Evolutionary conservation across 2,888 invertebrate species (phyloP), one percentile per base, ranked within the genome.

Genomic region (Archips xylosteana): DNA sequence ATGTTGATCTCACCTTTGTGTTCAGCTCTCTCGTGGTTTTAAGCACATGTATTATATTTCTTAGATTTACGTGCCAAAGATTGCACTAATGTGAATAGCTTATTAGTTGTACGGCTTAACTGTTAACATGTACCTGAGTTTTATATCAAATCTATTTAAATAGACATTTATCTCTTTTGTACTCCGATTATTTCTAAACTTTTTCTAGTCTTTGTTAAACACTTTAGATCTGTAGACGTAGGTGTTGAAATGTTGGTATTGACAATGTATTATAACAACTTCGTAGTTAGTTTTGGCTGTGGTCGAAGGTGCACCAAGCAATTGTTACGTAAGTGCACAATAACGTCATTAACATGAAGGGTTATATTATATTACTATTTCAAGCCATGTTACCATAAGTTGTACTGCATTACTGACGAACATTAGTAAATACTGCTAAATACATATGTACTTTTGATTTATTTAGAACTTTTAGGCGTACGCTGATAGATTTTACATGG

Each of bases 1-100:
- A 32, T 9, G 76, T 75, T 81, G 85, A 85, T 85, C 85, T 85
- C 85, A 83, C 76, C 78, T 71, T 75, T 75, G 76, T 79, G 72
- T 77, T 78, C 59, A 65, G 77, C 71, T 23, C 13, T 68, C 34
- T 63, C 63, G 49, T 49, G 64, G 3, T 49, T 47, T 34, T 59
- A 64, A 65, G 36, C 63, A 32, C 15, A 47, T 47, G 45, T 47
- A 74, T 71, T 66, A 70, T 79, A 76, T 78, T 79, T 77, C 71
- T 78, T 79, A 78, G 75, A 57, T 78, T 73, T 79, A 70, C 79
- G 85, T 86, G 85, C 85, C 86, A 86, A 86, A 86, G 79, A 82
- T 76, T 71, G 82, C 81, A 83, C 80, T 75, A n/a, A 57, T 74
- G 74, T 73, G 34, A 64, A 69, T 73, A 69, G 68, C 68, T 69